Base-by-base conservation (phyloP, 2,797 vertebrate genomes). In the Darevskia mixta region DNA sequence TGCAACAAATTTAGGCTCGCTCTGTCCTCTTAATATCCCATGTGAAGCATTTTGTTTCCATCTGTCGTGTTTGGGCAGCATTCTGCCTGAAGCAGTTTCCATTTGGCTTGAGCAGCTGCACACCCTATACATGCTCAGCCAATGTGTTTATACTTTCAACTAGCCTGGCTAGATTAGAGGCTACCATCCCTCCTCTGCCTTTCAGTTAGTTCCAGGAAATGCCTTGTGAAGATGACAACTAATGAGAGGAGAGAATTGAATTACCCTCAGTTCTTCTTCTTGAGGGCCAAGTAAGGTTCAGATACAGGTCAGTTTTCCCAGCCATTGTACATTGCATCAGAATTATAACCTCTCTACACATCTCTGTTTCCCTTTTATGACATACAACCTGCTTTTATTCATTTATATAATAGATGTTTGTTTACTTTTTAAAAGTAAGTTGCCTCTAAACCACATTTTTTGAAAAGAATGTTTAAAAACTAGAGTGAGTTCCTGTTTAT, bases 81-180 rank as follows among this genome's bases (percentile, higher is more conserved):
- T 83, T 77, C 84, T 88, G 86, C 90, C 92, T 58, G 0, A 0
- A 91, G 95, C 91, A 10, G 8, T 75, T 76, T 86, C 49, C 78
- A 89, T 90, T 91, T 86, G 89, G 91, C 93, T 91, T 90, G 86
- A 90, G 83, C 92, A 95, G 93, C 94, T 95, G 95, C 79, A 87
- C 64, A 77, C 91, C 88, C 88, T 78, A 61, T 80, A 82, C 67
- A 91, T 83, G 81, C 84, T 27, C n/a, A 90, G 86, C 69, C 87
- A 92, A 82, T 80, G 69, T 89, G 71, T 92, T 92, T 89, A 82
- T 91, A 89, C 88, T 86, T 86, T 41, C 61, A 66, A 87, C 92
- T 90, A 76, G 78, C 92, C 91, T 86, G 87, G 88, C 83, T 89
- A 72, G 75, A 86, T 90, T 87, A 85, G 82, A 90, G 79, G 0